Evolutionary conservation across 1,140 invertebrate species (phyloP), one percentile per base, ranked within the genome.

Genomic region (Drosophila orena): DNA sequence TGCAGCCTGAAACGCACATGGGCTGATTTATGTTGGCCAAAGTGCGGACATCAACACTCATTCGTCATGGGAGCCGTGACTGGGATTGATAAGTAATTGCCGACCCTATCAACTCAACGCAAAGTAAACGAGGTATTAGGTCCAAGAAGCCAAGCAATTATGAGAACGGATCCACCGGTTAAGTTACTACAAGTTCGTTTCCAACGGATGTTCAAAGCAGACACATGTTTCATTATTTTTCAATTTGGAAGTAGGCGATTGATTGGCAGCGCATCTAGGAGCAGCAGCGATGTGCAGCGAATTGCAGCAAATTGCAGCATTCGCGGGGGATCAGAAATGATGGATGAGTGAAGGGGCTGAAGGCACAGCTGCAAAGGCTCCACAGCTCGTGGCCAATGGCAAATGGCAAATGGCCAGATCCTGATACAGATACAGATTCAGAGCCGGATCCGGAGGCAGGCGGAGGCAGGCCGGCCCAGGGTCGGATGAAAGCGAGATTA

Each of bases 21-120:
- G 57, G 47, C 40, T 50, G 79, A 79, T 68, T 88, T 76, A 65
- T 75, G 75, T 66, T 59, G 43, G 24, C 35, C 76, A 66, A 69
- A 60, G 71, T 81, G 68, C 60, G 76, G 66, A 42, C 59, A 56
- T 43, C 62, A 58, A 54, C 79, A 75, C 70, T 76, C 65, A 84
- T 79, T 61, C 76, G 80, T 74, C 80, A 66, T 37, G 54, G 43
- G 59, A 55, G 53, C 46, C 50, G 59, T 72, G 62, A 52, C 34
- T 77, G 59, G 61, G 72, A 69, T 69, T 69, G 70, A 69, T 62
- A 86, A 80, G 77, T 78, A 70, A 71, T 50, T 69, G 30, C 47
- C 8, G 35, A 12, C 56, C 50, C 30, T 10, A 30, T 30, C 30
- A 30, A 75, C 53, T 57, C 35, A 42, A 57, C 30, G 49, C 43